phyloP scores from a whole-genome alignment of 2,888 invertebrate species.

The Patella pellucida region DNA sequence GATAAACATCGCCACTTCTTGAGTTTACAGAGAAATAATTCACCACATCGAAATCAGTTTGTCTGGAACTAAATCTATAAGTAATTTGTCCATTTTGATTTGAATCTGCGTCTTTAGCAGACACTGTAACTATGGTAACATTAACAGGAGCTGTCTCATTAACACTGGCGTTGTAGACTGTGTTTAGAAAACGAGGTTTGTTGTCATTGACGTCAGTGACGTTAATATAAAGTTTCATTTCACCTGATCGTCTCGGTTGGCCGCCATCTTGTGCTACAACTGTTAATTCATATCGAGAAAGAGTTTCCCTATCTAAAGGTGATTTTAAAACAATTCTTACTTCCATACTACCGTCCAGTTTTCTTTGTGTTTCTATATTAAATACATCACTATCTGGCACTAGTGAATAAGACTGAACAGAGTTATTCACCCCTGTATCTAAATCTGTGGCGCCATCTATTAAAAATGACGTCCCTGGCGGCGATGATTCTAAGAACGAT shows the following conservation, averaged over 20 bases:
- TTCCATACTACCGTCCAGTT: constrained; percentile 5
- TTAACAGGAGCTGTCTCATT: background rate
- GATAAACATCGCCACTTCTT: background rate
- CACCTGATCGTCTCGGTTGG: background rate
- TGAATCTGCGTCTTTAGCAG: background rate
- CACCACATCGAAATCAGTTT: background rate
- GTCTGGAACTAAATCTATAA: background rate
- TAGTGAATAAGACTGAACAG: background rate
- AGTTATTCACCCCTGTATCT: background rate
- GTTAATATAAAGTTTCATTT: background rate
- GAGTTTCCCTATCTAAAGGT: background rate
- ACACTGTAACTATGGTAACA: background rate
- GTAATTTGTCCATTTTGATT: background rate
- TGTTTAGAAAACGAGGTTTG: background rate
- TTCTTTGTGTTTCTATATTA: background rate
- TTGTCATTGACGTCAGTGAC: background rate
- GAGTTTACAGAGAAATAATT: background rate
- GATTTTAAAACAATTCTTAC: background rate
- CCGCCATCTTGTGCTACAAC: background rate
- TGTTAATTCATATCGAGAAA: background rate
- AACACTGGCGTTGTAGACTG: background rate
- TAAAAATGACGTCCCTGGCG: background rate
- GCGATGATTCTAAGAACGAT: background rate
- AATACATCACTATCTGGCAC: background rate
- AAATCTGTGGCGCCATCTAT: constrained; percentile 2